These are phyloP conservation scores for Chaenogobius annularis DNA, from an alignment of 2,113 vertebrate genomes.

Conservation along the genomic window DNA sequence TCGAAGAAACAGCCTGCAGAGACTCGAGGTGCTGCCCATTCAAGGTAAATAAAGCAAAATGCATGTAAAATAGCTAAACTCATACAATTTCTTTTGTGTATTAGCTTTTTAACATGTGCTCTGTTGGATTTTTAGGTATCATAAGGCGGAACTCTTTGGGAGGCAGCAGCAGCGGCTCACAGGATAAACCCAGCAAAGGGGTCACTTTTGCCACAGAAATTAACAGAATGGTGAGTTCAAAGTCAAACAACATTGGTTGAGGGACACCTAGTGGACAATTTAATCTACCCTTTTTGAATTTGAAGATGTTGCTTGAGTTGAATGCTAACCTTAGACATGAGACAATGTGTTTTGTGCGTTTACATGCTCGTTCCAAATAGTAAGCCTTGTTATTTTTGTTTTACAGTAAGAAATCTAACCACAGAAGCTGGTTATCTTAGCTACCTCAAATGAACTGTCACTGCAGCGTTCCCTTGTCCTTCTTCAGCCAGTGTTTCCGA, in stretches of 20 bases:
- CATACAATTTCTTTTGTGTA: background rate
- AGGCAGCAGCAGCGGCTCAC: conserved; percentile 85
- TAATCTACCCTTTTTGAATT: background rate
- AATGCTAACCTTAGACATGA: background rate
- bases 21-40: conserved; percentile 82
- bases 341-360: background rate
- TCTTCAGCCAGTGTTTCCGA: conserved; percentile 10
- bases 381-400: background rate
- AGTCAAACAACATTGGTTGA: background rate
- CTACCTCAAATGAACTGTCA: conserved; percentile 76
- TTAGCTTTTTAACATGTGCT: background rate
- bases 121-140: conserved; percentile 77
- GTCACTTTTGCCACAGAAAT: conserved; percentile 88
- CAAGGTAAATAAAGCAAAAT: conserved; percentile 74
- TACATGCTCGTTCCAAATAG: background rate
- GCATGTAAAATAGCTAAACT: background rate
- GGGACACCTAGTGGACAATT: background rate
- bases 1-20: conserved; percentile 89
- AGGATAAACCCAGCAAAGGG: conserved; percentile 87
- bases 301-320: too few relatives aligned
- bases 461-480: conserved; percentile 43
- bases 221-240: conserved; percentile 81
- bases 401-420: conserved; percentile 64
- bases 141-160: conserved; percentile 92
- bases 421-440: conserved; percentile 48